Evolutionary conservation across 2,113 vertebrate species (phyloP).

Genomic region (Deroptyus accipitrinus): DNA sequence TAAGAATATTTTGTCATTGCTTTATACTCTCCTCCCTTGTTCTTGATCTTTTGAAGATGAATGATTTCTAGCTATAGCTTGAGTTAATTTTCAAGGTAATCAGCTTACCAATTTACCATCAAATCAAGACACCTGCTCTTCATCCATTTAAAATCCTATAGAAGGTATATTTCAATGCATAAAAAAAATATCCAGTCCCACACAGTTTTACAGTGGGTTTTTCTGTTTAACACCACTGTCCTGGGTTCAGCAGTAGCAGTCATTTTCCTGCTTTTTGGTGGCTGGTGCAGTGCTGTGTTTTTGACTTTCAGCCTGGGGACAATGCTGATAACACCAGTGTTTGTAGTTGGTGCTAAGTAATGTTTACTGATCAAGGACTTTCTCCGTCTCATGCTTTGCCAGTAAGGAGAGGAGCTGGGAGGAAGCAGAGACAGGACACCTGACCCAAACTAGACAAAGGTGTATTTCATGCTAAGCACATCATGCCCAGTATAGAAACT

Average conservation of each 20-base stretch:
- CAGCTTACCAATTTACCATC: background rate
- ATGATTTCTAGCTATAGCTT: background rate
- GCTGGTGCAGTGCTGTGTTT: background rate
- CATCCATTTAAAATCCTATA: background rate
- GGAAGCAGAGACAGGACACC: background rate
- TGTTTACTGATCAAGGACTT: background rate
- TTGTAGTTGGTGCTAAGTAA: background rate
- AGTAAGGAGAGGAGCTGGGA: background rate
- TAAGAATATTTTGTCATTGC: background rate
- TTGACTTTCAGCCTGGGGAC: background rate
- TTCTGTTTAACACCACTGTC: background rate
- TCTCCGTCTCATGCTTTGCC: background rate
- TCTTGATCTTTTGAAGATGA: background rate
- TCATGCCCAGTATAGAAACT: background rate
- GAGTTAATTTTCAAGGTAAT: background rate
- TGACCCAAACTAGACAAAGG: background rate
- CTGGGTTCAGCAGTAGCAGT: background rate
- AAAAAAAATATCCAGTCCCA: background rate
- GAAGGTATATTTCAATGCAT: background rate
- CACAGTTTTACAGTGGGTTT: background rate
- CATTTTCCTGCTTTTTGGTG: background rate
- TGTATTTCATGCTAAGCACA: background rate
- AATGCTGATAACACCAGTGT: background rate
- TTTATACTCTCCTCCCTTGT: background rate
- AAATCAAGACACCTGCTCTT: constrained; percentile 7